Conservation (phyloP, 2,888 invertebrate genomes). For the Neuroscelio doddi region DNA sequence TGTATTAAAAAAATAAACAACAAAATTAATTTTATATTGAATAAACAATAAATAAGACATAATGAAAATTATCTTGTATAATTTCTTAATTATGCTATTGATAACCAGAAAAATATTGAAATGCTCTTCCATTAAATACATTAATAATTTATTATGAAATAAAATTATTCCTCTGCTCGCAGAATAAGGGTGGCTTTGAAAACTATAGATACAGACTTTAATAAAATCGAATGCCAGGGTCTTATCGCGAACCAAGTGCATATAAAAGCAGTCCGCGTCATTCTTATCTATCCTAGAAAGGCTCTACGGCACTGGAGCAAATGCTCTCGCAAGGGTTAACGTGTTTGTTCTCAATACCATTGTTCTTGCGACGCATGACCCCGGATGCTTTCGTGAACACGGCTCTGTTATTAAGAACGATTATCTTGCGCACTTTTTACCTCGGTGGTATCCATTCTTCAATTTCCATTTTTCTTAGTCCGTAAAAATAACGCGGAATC, state of each 20-base stretch:
- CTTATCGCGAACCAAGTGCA: constrained; percentile 33
- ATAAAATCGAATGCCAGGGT: constrained; percentile 29
- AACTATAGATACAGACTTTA: constrained; percentile 32
- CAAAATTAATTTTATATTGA: too few species aligned
- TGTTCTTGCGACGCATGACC: constrained; percentile 39
- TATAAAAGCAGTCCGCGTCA: constrained; percentile 36
- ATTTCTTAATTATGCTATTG: too few species aligned
- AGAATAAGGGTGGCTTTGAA: constrained; percentile 15
- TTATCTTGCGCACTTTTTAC: constrained; percentile 36
- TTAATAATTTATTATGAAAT: background rate
- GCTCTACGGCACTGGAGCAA: constrained; percentile 23
- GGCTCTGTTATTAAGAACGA: constrained; percentile 45
- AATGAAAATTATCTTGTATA: too few species aligned
- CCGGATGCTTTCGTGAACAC: constrained; percentile 37
- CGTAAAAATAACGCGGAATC: too few species aligned
- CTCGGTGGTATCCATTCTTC: constrained; percentile 11
- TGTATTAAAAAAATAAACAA: too few species aligned
- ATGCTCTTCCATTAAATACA: too few species aligned
- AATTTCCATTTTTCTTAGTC: too few species aligned
- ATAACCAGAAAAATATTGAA: too few species aligned
- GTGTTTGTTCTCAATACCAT: constrained; percentile 31
- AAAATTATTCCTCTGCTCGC: constrained; percentile 28
- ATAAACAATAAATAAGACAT: too few species aligned
- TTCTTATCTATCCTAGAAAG: constrained; percentile 43
- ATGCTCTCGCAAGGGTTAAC: constrained; percentile 27